Evolutionary conservation across 1,140 invertebrate genomes (phyloP), one percentile per base, ranked within the genome.

Genomic region (Drosophila punjabiensis): DNA sequence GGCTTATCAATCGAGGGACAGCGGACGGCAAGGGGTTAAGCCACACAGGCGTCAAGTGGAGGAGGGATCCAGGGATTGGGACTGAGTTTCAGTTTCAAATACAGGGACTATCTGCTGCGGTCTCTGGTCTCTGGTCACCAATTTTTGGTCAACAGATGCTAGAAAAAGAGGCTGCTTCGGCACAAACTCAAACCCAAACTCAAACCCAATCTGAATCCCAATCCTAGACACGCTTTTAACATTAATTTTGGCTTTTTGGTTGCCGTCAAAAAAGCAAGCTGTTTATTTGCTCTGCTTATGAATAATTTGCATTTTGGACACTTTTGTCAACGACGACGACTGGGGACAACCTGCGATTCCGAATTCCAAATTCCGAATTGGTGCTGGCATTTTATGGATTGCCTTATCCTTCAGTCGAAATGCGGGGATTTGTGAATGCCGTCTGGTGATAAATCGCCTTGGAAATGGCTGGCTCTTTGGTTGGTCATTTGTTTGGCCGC

Each of bases 241-340:
- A 69, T 58, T 69, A 37, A 71, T 71, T 71, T 71, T 55, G 14
- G 10, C 9, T 35, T 70, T 53, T 63, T 52, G 63, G 28, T 20
- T 20, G 32, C 33, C 18, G 30, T 43, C 20, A 41, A 35, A 28
- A 47, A 37, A n/a, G 16, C 39, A 68, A 69, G 64, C 68, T 71
- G 64, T 69, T 71, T 71, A 71, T 71, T 71, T 71, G 68, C 50
- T 32, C 50, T 71, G 64, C 64, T 71, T 71, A 71, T 71, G 65
- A 71, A 71, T 69, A 71, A 71, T 71, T 71, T 56, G 68, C 68
- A 58, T 71, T 67, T 68, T 24, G 68, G 65, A 71, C 64, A 71
- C 50, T 71, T 69, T 68, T 71, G 64, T 71, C 50, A 69, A 47
- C 64, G 48, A 53, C n/a, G n/a, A n/a, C n/a, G n/a, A n/a, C 53